These are phyloP conservation scores for Cylindroiulus punctatus DNA, from an alignment of 2,888 invertebrate genomes.

Conservation along the genomic window DNA sequence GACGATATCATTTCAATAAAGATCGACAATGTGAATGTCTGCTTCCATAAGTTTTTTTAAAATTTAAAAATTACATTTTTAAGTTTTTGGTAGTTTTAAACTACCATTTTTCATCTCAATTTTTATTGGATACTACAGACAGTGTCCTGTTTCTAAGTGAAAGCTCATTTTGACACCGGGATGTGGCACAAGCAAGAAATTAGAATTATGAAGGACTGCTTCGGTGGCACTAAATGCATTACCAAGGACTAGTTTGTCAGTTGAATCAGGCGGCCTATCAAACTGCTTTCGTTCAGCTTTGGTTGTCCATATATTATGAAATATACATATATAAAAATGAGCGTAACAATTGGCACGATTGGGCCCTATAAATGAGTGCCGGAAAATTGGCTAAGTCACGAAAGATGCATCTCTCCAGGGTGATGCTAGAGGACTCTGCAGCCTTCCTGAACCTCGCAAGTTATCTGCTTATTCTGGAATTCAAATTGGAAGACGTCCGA, in stretches of 20 bases:
- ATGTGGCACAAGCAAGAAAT: neutral
- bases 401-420: neutral
- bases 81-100: no score
- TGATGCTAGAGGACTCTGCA: neutral
- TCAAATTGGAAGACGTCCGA: neutral
- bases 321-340: neutral
- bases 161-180: neutral
- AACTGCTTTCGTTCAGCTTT: conserved; percentile 5
- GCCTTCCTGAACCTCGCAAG: conserved; percentile 64
- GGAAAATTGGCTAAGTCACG: neutral
- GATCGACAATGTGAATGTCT: neutral
- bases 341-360: neutral
- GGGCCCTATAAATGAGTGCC: neutral
- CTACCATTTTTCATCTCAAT: no score
- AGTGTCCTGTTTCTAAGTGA: no score
- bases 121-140: no score
- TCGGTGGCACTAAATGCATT: neutral
- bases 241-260: neutral
- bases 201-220: neutral
- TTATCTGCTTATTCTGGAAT: conserved; percentile 66
- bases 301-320: neutral
- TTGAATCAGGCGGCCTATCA: neutral
- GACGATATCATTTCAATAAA: conserved; percentile 9
- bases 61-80: neutral
- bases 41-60: no score